Evolutionary conservation across 2,113 vertebrate species (phyloP), one percentile per base, ranked within the genome.

Genomic region (Mobula hypostoma): DNA sequence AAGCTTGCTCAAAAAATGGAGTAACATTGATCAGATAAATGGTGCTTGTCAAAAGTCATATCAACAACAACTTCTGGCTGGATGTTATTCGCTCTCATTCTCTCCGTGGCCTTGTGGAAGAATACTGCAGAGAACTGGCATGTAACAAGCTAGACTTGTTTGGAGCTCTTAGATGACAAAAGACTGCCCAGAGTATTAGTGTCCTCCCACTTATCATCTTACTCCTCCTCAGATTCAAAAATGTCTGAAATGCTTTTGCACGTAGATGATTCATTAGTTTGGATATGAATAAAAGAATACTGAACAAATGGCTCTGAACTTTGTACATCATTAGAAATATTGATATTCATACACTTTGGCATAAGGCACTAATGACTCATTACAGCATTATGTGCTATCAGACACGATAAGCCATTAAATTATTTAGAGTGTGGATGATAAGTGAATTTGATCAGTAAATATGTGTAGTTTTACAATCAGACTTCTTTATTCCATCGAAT

Each of bases 281-380:
- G 32, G 91, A 74, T 74, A 93, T 93, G 91, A 56, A 74, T 76
- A 93, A 93, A 93, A 93, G 21, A 93, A 93, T 24, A 56, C 68
- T 93, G 24, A 93, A 74, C 70, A 93, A 93, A 93, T 93, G 68
- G 72, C 91, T 93, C 72, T 93, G 91, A 90, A 90, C 85, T 90
- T 61, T 90, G 85, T 32, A 90, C n/a, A 68, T 29, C 40, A 72
- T 93, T 27, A 56, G 9, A 56, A 74, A 74, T 93, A 93, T 74
- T 76, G 91, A 74, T 93, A 93, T 74, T 93, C 68, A 74, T 93
- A 93, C 36, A 56, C 12, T 93, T 93, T 70, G 36, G 36, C 70
- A 90, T 40, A 74, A 74, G 36, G 91, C 91, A 72, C 72, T 93
- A 74, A 93, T 72, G 91, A 93, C 68, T 74, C 91, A 93, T 93